These are phyloP conservation scores for Holothuria scabra DNA, from an alignment of 53 echinoderm and acorn worm genomes.

Conservation along the genomic window DNA sequence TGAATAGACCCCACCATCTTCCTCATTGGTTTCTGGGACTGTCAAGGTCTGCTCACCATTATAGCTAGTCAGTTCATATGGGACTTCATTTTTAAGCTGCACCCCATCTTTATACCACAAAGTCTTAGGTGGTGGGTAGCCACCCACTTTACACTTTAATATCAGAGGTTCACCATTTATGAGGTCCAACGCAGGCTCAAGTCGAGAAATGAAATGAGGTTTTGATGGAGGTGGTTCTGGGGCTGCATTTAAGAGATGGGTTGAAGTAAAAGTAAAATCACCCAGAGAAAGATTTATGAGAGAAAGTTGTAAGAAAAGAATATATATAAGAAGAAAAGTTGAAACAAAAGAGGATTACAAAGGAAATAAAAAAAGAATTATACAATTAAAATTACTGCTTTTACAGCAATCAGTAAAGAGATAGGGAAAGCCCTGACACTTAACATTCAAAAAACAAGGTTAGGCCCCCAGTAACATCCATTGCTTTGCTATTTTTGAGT, in stretches of 20 bases:
- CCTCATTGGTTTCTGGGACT: background rate
- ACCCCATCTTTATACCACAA: constrained; percentile 87
- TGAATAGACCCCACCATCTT: constrained; percentile 64
- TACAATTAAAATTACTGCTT: too few relatives aligned
- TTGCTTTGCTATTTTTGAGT: too few relatives aligned
- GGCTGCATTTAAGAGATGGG: background rate
- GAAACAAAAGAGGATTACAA: too few relatives aligned
- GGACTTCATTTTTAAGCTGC: constrained; percentile 65
- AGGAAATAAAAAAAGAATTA: too few relatives aligned
- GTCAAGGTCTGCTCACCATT: constrained; percentile 21
- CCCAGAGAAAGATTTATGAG: too few relatives aligned
- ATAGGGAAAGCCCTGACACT: too few relatives aligned
- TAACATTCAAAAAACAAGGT: too few relatives aligned
- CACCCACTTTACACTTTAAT: constrained; percentile 75
- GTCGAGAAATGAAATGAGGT: constrained; percentile 41
- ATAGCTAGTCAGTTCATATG: constrained; percentile 35
- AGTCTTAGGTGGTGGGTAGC: constrained; percentile 73
- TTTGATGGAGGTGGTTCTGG: constrained; percentile 45
- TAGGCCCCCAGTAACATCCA: too few relatives aligned
- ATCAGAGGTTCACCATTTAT: constrained; percentile 63
- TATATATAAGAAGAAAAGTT: too few relatives aligned
- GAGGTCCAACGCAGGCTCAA: constrained; percentile 57
- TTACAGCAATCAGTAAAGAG: too few relatives aligned
- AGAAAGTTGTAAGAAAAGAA: too few relatives aligned
- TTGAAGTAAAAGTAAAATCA: background rate